Evolutionary conservation across 2,113 vertebrate species (phyloP).

Genomic region (Strix aluco): DNA sequence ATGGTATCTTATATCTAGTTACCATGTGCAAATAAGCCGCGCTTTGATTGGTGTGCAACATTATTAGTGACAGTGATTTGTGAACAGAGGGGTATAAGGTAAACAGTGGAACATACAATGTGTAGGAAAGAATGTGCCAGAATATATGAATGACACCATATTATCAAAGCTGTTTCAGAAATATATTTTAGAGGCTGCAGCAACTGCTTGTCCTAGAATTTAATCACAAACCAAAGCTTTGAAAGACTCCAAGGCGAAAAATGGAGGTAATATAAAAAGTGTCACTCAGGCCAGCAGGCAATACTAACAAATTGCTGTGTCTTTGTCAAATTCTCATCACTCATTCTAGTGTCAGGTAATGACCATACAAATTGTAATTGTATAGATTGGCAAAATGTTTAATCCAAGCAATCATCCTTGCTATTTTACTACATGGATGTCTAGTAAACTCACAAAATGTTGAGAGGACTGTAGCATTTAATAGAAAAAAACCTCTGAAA

Average conservation of each 20-base stretch:
- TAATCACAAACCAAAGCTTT: conserved; percentile 65
- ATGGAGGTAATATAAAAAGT: conserved; percentile 49
- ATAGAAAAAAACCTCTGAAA: background rate
- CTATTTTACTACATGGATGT: conserved; percentile 30
- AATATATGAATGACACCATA: conserved; percentile 41
- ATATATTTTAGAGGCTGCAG: conserved; percentile 39
- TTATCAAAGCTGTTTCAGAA: conserved; percentile 57
- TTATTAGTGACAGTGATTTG: conserved; percentile 11
- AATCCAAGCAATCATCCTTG: conserved; percentile 34
- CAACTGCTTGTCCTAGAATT: conserved; percentile 59
- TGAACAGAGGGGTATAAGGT: background rate
- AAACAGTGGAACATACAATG: conserved; percentile 4
- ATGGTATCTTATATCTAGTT: background rate
- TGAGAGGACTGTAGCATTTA: conserved; percentile 14
- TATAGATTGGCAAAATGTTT: conserved; percentile 4
- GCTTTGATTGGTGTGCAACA: conserved; percentile 13
- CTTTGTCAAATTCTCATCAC: conserved; percentile 46
- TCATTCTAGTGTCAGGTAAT: conserved; percentile 55
- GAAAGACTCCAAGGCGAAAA: conserved; percentile 40
- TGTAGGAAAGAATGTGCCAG: conserved; percentile 12
- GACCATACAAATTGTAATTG: conserved; percentile 52
- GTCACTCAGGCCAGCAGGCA: conserved; percentile 57
- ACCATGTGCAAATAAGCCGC: conserved; percentile 43
- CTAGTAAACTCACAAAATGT: conserved; percentile 18
- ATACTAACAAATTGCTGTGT: conserved; percentile 58